Evolutionary conservation across 2,113 vertebrate species (phyloP).

Genomic region (Labrus mixtus): DNA sequence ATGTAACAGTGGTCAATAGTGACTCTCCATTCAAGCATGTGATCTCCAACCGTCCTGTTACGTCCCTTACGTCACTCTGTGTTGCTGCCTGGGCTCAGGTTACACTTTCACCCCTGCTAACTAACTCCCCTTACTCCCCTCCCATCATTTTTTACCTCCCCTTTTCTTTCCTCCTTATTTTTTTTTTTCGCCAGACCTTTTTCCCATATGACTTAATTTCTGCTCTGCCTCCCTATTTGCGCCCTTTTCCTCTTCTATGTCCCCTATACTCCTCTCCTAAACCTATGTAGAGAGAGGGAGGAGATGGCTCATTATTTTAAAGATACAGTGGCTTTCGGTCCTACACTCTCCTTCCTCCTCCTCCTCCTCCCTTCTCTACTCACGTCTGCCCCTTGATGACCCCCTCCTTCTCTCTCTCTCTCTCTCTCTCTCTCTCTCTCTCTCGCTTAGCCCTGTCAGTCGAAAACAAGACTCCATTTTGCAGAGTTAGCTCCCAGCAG

Average conservation of each 20-base stretch:
- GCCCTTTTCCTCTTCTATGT: constrained; percentile 36
- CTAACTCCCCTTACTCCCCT: constrained; percentile 9
- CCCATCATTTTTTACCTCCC: constrained; percentile 7
- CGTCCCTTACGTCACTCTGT: constrained; percentile 75
- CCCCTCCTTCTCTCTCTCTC: neutral
- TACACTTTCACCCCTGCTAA: constrained; percentile 63
- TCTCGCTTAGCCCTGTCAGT: constrained; percentile 48
- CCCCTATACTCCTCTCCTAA: constrained; percentile 23
- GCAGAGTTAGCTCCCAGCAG: constrained; percentile 42
- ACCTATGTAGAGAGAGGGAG: constrained; percentile 47
- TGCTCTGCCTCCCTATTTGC: constrained; percentile 5
- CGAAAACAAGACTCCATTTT: constrained; percentile 75
- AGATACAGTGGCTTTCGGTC: constrained; percentile 42
- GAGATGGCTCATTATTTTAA: constrained; percentile 72
- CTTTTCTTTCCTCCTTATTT: neutral
- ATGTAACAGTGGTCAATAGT: constrained; percentile 67
- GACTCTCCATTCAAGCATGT: constrained; percentile 79
- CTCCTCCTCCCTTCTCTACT: neutral
- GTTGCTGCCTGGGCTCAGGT: constrained; percentile 69
- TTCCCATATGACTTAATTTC: neutral
- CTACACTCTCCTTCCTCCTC: constrained; percentile 13
- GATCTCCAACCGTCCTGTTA: constrained; percentile 79
- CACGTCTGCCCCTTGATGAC: constrained; percentile 44
- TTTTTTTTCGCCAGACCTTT: neutral
- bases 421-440: neutral